Evolutionary conservation across 30 jellyfish, hydroid and myxozoan species (phyloP), one percentile per base, ranked within the genome.

Genomic region (Clytia hemisphaerica): DNA sequence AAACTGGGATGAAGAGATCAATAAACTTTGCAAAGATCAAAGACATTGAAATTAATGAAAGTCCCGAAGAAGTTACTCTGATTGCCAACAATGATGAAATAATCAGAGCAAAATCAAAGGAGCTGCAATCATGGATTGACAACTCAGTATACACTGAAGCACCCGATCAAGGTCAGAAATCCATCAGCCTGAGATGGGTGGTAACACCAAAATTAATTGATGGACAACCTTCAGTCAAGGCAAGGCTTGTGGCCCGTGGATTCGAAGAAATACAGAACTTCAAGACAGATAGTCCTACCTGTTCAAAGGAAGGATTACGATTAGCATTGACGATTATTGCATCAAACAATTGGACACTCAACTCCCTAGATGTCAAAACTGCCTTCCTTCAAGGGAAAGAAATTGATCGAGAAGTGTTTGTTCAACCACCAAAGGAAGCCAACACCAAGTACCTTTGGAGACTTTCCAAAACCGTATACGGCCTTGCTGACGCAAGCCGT

Each of bases 201-300:
- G 19, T 51, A 0, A 30, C 78, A 49, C 25, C 22, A 19, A 68
- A 33, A 32, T 2, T 45, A 4, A 1, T 5, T 0, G 22, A 45
- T 24, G 69, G 36, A 4, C 26, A 24, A 30, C 35, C 37, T 31
- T 33, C 12, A 28, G 71, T 53, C 1, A 71, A 71, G 46, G 83
- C 77, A 19, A 29, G 84, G 25, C 37, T 72, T 19, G 84, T 72
- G 44, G 84, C 69, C 9, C 55, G 78, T 40, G 84, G 84, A 34
- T 72, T 72, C 25, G 67, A 72, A 25, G 65, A 28, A 55, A 30
- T 15, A 27, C 78, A 45, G 18, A 30, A 4, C 35, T 19, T 5
- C 28, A 14, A 53, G 32, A 45, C 7, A 30, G 80, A 53, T 53
- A 50, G 80, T 0, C 83, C 83, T 5, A 71, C 81, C 16, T 22